Evolutionary conservation across 2,113 vertebrate genomes (phyloP).

Genomic region (Equus przewalskii): DNA sequence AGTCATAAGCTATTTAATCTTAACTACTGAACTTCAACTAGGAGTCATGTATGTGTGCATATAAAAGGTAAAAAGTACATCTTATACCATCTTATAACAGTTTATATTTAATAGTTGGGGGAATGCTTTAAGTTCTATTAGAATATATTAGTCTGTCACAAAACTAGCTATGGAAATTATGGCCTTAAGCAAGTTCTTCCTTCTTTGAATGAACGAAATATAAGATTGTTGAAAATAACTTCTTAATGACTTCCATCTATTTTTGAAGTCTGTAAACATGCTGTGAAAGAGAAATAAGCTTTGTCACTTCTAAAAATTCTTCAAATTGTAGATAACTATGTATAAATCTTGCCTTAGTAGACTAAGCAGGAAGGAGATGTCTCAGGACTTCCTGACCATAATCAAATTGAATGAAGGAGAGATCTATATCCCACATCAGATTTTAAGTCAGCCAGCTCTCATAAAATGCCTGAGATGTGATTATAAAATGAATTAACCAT

Average conservation of each 20-base stretch:
- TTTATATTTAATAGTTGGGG: neutral
- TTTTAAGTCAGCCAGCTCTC: conserved; percentile 1
- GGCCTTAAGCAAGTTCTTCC: conserved; percentile 20
- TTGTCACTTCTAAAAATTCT: conserved; percentile 35
- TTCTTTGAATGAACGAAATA: conserved; percentile 62
- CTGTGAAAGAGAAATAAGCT: conserved; percentile 60
- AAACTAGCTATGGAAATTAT: conserved; percentile 3
- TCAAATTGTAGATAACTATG: neutral
- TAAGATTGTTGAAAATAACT: conserved; percentile 55
- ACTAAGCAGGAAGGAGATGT: conserved; percentile 54
- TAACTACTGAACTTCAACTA: neutral
- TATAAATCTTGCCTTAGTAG: conserved; percentile 45
- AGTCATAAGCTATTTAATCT: neutral
- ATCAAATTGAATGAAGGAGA: conserved; percentile 60
- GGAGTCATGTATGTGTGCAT: neutral
- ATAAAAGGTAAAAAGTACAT: neutral
- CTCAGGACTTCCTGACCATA: neutral
- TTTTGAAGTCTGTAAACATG: conserved; percentile 40
- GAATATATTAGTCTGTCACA: conserved; percentile 39
- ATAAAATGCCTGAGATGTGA: conserved; percentile 57
- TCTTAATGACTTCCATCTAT: conserved; percentile 61
- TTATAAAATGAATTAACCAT: conserved; percentile 73
- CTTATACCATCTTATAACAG: neutral
- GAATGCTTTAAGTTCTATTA: neutral
- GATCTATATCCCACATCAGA: conserved; percentile 42